Evolutionary conservation across 2,888 invertebrate genomes (phyloP), one percentile per base, ranked within the genome.

Genomic region (Junonia oenone): DNA sequence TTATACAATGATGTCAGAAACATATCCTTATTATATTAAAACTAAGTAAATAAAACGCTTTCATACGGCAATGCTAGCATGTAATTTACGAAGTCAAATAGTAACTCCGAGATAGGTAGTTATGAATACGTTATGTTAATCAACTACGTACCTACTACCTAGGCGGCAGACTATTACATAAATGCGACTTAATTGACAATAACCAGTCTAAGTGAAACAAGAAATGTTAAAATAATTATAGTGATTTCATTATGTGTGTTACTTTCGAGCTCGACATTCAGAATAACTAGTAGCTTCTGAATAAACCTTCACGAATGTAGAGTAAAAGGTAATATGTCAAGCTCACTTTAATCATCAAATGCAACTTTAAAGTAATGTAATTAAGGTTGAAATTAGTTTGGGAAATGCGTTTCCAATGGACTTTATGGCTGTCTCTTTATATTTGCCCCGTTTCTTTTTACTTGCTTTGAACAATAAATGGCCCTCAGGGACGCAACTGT

Each of bases 401-500:
- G 9, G 15, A n/a, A 3, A 6, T 13, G 47, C 22, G 27, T 31
- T 53, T 67, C 61, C 67, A 62, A 66, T 50, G 61, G 67, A 61
- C 68, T 75, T 65, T 66, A 62, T 60, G 64, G 54, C 50, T 62
- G 63, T 64, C 65, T 66, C 63, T 63, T 64, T 73, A 66, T 69
- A 68, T 76, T 76, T 71, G 69, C 69, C 72, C 63, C 56, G 75
- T 71, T 78, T 78, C 80, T 81, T 86, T 87, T 84, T 84, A 82
- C 79, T 80, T 78, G 75, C 77, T 76, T 74, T 73, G 78, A 77
- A 82, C 80, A 84, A 86, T 86, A 85, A 86, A 86, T 81, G 76
- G 74, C 73, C 79, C 68, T 78, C 69, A 71, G 73, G 68, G 76
- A 78, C 72, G 74, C 69, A 74, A 78, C 75, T 77, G 75, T 77